phyloP scores from a whole-genome alignment of 2,888 invertebrate species.

The Agrilus biguttatus region DNA sequence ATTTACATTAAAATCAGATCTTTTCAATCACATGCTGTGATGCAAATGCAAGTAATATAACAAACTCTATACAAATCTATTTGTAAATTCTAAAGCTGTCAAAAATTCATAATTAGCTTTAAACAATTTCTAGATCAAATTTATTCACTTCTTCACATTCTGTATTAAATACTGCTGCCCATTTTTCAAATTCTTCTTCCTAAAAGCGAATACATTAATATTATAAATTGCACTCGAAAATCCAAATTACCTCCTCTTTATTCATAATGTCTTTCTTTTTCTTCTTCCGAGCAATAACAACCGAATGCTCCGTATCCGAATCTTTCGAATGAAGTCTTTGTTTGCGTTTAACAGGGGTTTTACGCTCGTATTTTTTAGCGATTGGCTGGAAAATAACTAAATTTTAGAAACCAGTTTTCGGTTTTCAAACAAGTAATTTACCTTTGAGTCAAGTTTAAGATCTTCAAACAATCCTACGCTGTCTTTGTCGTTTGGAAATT shows the following conservation, averaged over 20 bases:
- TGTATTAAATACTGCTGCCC: conserved; percentile 42
- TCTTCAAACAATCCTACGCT: conserved; percentile 9
- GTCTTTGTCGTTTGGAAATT: conserved; percentile 1
- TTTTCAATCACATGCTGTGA: no score
- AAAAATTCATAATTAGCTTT: neutral
- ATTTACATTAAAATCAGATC: no score
- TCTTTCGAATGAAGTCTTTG: conserved; percentile 5
- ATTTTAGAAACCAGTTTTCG: neutral
- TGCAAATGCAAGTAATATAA: neutral
- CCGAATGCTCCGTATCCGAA: conserved; percentile 2
- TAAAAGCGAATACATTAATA: conserved; percentile 13
- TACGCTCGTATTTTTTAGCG: conserved; percentile 5
- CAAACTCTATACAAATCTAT: neutral
- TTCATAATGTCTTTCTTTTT: conserved; percentile 11
- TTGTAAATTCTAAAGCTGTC: neutral
- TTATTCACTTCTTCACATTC: conserved; percentile 43
- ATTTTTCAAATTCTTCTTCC: conserved; percentile 37
- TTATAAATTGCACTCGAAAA: neutral
- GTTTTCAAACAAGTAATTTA: neutral
- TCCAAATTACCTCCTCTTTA: conserved; percentile 11
- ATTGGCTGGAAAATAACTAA: conserved; percentile 5
- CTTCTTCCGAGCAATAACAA: conserved; percentile 6
- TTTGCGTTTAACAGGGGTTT: conserved; percentile 5
- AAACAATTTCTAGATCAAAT: conserved; percentile 31
- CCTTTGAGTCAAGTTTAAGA: conserved; percentile 1